A percentile compares a stretch with the other conserved stretches of the same genome.
These are phyloP conservation scores for Rhadina sibilatrix DNA, from an alignment of 2,113 vertebrate genomes.

Conservation along the genomic window DNA sequence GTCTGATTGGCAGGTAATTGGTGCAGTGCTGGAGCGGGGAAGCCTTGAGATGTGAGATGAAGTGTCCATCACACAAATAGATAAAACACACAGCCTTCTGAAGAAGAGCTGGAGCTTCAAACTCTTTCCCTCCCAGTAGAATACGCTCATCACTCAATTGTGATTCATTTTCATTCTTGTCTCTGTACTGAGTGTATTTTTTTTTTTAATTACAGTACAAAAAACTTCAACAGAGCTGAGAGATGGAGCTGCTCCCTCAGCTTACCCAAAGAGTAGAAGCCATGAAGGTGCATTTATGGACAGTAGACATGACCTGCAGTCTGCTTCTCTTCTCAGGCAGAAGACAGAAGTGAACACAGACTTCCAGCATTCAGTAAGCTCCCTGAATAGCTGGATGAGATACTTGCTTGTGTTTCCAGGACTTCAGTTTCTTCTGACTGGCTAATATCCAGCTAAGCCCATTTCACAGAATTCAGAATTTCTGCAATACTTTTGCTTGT, in stretches of 20 bases:
- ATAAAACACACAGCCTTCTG: not conserved
- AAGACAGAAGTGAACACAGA: not conserved
- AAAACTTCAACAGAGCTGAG: not conserved
- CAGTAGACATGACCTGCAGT: not conserved
- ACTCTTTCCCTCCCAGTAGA: not conserved
- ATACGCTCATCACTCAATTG: not conserved
- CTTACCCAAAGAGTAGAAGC: not conserved
- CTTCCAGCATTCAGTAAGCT: not conserved
- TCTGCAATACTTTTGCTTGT: not conserved
- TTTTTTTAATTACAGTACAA: not conserved
- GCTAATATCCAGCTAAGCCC: not conserved
- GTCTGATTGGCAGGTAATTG: constrained; percentile 60
- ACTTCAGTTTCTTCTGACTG: not conserved
- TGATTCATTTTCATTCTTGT: not conserved
- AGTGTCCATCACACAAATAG: not conserved
- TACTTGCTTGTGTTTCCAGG: not conserved
- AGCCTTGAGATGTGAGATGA: constrained; percentile 1
- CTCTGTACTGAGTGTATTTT: not conserved
- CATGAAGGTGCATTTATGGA: not conserved
- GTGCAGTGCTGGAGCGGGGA: constrained; percentile 12
- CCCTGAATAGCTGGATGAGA: not conserved
- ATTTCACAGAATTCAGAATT: not conserved
- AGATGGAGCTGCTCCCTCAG: not conserved
- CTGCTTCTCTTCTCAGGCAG: not conserved
- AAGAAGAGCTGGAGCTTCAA: not conserved